Percentiles rank a stretch among this genome's conserved stretches.
These are phyloP conservation scores for Drosophila nigrodunni DNA, from an alignment of 1,140 invertebrate genomes.

Conservation along the genomic window DNA sequence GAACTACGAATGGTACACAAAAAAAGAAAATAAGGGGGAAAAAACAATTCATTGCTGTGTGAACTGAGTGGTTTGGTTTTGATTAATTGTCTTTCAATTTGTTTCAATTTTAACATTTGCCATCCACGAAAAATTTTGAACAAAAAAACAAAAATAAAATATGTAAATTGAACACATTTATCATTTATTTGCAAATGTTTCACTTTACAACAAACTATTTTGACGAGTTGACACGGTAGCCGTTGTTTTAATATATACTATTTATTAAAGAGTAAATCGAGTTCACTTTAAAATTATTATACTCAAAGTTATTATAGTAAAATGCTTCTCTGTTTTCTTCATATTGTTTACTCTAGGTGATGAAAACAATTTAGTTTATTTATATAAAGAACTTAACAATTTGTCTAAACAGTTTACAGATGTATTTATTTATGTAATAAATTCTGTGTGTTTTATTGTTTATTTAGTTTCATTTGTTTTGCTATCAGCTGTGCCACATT, in stretches of 20 bases:
- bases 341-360: too few relatives aligned
- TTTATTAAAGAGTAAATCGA: not conserved
- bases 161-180: slow-evolving; percentile 13
- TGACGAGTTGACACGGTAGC: too few relatives aligned
- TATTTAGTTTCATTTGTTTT: slow-evolving; percentile 13
- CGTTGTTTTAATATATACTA: not conserved
- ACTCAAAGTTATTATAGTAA: too few relatives aligned
- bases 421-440: not conserved
- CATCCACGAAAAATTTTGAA: not conserved
- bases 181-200: slow-evolving; percentile 1
- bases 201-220: not conserved
- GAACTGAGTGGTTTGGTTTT: slow-evolving; percentile 27
- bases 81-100: slow-evolving; percentile 31
- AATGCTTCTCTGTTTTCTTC: too few relatives aligned
- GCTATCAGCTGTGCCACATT: slow-evolving; percentile 9
- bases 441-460: not conserved
- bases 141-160: not conserved
- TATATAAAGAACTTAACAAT: too few relatives aligned
- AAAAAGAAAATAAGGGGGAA: not conserved
- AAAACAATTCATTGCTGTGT: slow-evolving; percentile 24
- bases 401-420: too few relatives aligned
- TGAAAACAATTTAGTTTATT: too few relatives aligned
- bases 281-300: too few relatives aligned
- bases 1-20: not conserved
- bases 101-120: slow-evolving; percentile 12